phyloP scores from a whole-genome alignment of 2,113 vertebrate species.

The Chaetops frenatus region DNA sequence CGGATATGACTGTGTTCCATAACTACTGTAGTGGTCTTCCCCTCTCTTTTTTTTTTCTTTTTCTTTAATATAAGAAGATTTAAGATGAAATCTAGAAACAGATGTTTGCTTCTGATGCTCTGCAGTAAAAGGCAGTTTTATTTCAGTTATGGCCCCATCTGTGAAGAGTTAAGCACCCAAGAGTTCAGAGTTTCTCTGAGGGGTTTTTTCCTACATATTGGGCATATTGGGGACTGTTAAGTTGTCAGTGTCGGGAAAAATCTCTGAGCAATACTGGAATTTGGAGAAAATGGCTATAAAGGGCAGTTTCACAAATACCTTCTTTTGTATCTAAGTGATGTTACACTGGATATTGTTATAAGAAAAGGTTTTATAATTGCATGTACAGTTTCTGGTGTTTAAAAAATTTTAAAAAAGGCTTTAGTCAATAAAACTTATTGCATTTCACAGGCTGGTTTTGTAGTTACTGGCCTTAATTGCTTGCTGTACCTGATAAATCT shows the following conservation, averaged over 20 bases:
- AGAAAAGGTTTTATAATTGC: neutral
- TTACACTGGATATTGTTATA: neutral
- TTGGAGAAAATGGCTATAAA: neutral
- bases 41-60: fast-evolving
- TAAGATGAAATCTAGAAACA: neutral
- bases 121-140: neutral
- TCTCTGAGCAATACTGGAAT: neutral
- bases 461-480: neutral
- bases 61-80: neutral
- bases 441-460: neutral
- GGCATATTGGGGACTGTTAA: neutral
- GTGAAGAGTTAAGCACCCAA: neutral
- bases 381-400: neutral
- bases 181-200: neutral
- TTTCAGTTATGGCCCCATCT: neutral
- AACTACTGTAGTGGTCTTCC: neutral
- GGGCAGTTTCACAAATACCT: neutral
- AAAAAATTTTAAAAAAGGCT: too few relatives aligned
- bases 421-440: neutral
- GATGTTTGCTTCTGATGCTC: neutral
- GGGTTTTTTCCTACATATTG: neutral
- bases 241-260: neutral
- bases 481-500: neutral
- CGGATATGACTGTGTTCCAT: neutral
- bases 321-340: neutral